A percentile compares a stretch with the other conserved stretches of the same genome.
These are phyloP conservation scores for Leucopternis melanops DNA, from an alignment of 2,113 vertebrate genomes.

Conservation along the genomic window DNA sequence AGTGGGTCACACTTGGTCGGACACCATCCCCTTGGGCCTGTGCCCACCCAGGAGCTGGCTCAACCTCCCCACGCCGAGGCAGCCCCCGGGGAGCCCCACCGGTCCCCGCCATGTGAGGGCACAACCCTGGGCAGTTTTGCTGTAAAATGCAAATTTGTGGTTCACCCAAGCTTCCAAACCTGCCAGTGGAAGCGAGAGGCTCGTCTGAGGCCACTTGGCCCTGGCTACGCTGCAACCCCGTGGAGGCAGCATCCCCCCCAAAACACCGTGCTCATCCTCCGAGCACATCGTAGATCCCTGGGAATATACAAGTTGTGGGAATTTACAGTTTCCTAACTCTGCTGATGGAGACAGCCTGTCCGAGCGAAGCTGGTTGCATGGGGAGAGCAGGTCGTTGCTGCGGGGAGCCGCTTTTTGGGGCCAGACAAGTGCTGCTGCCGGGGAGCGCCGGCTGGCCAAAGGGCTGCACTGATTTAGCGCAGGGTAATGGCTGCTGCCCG, in stretches of 20 bases:
- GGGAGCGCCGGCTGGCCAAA: accelerated
- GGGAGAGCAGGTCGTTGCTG: not conserved
- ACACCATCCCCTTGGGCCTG: not conserved
- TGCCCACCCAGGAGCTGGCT: not conserved
- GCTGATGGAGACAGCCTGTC: not conserved
- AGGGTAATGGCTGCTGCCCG: not conserved
- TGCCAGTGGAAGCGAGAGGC: not conserved
- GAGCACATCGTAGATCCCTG: accelerated
- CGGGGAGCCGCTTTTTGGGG: accelerated
- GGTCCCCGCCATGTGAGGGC: accelerated
- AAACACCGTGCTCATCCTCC: not conserved
- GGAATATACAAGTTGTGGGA: accelerated
- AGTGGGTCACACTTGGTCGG: not conserved
- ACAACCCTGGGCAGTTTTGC: not conserved
- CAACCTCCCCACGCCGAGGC: not conserved
- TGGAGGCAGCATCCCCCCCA: not conserved
- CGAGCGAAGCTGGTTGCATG: accelerated
- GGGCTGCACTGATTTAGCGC: not conserved
- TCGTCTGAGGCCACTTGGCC: not conserved
- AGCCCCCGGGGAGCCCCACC: not conserved
- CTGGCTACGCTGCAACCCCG: not conserved
- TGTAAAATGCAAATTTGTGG: not conserved
- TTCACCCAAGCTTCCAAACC: not conserved
- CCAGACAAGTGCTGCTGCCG: not conserved
- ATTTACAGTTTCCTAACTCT: not conserved